Conservation (phyloP, 2,888 invertebrate genomes). For the Cheiracanthium punctorium region DNA sequence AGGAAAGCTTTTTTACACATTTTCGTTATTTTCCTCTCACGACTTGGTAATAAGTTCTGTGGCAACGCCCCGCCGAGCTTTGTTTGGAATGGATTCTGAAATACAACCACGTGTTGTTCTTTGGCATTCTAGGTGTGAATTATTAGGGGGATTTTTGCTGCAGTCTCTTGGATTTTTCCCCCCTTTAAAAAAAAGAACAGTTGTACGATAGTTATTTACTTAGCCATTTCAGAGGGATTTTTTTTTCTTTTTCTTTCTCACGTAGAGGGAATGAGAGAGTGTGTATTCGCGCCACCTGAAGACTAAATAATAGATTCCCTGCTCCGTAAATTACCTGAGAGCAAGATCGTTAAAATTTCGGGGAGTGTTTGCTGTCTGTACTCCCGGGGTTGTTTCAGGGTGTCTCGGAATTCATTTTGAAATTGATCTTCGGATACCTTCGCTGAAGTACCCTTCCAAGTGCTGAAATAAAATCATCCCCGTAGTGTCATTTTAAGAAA, state of each 20-base stretch:
- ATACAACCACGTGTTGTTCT: neutral
- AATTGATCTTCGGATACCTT: too few species aligned
- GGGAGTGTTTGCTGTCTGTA: too few species aligned
- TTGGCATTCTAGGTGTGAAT: neutral
- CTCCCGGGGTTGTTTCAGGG: too few species aligned
- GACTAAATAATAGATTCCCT: neutral
- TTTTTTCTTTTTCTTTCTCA: neutral
- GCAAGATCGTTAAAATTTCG: too few species aligned
- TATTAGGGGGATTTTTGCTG: neutral
- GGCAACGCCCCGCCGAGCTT: neutral
- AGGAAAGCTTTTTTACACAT: neutral
- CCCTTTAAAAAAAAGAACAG: too few species aligned
- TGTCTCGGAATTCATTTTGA: too few species aligned
- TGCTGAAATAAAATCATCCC: too few species aligned
- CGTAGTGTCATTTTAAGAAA: too few species aligned
- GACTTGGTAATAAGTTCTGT: neutral
- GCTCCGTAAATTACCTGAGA: too few species aligned
- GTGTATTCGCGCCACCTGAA: neutral
- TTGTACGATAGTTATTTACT: neutral
- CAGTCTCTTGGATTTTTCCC: too few species aligned
- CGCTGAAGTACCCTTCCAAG: too few species aligned
- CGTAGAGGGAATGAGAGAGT: neutral
- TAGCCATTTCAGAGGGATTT: neutral
- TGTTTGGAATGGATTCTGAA: neutral
- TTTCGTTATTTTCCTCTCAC: neutral